Conservation (phyloP, 2,797 vertebrate species). For the Yasuhikotakia modesta region DNA sequence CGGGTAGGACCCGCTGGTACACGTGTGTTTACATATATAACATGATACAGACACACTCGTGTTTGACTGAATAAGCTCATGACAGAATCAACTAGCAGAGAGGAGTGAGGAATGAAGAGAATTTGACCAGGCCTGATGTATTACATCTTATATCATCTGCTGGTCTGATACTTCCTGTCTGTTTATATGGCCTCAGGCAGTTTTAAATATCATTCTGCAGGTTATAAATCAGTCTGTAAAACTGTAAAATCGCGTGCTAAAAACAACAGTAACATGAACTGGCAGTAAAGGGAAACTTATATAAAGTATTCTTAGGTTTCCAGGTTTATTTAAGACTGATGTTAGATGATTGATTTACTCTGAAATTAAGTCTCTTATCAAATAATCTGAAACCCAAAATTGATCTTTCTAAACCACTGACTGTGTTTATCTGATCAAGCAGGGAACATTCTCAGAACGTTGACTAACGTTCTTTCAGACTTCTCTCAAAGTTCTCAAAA, state of each 20-base stretch:
- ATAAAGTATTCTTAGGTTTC: background rate
- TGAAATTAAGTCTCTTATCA: too few relatives aligned
- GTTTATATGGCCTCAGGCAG: background rate
- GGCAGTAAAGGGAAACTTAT: background rate
- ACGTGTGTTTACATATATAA: background rate
- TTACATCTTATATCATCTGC: background rate
- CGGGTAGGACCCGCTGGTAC: too few relatives aligned
- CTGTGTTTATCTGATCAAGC: too few relatives aligned
- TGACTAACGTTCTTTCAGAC: too few relatives aligned
- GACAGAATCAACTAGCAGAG: background rate
- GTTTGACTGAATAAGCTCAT: background rate
- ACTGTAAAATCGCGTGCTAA: background rate
- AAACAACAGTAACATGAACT: background rate
- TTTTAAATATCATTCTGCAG: background rate
- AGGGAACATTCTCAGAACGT: too few relatives aligned
- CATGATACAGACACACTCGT: background rate
- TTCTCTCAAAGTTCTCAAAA: too few relatives aligned
- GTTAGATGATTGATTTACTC: background rate
- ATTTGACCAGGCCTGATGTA: constrained; percentile 16
- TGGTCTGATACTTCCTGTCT: background rate
- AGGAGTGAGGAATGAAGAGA: constrained; percentile 5
- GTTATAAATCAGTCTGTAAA: background rate
- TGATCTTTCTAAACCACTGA: too few relatives aligned
- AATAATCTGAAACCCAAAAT: too few relatives aligned
- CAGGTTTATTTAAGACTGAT: background rate